Evolutionary conservation across 2,888 invertebrate species (phyloP).

Genomic region (Parnassius orleans): DNA sequence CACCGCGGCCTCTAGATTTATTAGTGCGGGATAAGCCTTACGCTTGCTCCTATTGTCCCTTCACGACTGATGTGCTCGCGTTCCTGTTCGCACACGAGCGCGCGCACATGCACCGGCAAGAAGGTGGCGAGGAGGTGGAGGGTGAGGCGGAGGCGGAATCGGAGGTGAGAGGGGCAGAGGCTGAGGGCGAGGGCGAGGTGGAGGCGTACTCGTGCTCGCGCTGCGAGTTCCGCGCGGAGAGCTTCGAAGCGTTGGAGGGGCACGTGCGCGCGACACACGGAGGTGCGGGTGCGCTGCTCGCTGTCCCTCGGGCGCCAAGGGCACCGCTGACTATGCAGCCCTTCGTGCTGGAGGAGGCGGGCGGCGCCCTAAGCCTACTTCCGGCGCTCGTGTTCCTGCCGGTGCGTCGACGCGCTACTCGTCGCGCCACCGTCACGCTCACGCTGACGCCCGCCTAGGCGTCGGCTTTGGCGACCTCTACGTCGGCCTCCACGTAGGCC

Average conservation of each 20-base stretch:
- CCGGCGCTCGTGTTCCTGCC: constrained; percentile 97
- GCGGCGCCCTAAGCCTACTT: constrained; percentile 85
- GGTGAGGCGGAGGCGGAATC: constrained; percentile 62
- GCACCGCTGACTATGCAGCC: constrained; percentile 93
- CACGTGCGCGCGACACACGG: constrained; percentile 75
- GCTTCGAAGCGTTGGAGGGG: constrained; percentile 72
- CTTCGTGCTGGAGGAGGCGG: constrained; percentile 88
- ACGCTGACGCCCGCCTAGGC: constrained; percentile 94
- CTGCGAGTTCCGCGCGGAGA: constrained; percentile 72
- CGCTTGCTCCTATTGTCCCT: constrained; percentile 94
- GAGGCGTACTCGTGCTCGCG: constrained; percentile 73
- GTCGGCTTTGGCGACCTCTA: constrained; percentile 50
- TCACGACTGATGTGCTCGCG: constrained; percentile 93
- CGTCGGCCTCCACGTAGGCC: constrained; percentile 87
- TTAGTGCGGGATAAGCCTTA: constrained; percentile 85
- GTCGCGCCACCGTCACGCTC: constrained; percentile 94
- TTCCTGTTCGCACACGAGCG: constrained; percentile 96
- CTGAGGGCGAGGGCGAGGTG: constrained; percentile 49
- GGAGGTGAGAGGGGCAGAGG: constrained; percentile 51
- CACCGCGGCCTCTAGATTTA: constrained; percentile 80
- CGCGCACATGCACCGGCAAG: constrained; percentile 82
- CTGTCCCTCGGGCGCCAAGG: constrained; percentile 80
- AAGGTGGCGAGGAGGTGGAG: constrained; percentile 42
- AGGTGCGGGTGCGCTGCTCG: constrained; percentile 75
- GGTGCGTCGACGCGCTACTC: constrained; percentile 92